Conservation (phyloP, 2,113 vertebrate genomes). For the Calcarius ornatus region DNA sequence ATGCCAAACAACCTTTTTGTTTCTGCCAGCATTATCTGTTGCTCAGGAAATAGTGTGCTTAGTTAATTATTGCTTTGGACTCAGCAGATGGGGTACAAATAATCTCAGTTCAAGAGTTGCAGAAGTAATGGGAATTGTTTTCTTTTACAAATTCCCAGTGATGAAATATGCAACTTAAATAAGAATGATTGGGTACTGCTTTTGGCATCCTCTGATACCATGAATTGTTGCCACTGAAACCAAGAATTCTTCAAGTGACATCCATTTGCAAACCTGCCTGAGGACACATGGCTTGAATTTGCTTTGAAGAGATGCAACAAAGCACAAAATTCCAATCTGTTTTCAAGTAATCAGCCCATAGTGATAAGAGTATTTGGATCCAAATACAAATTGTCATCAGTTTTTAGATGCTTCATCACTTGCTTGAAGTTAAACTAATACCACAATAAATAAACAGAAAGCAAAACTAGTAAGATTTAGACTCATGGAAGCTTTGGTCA, state of each 20-base stretch:
- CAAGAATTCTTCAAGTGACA: constrained; percentile 23
- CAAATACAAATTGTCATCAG: background rate
- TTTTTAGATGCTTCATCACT: background rate
- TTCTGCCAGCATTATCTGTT: background rate
- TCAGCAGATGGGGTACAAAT: background rate
- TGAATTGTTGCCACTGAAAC: background rate
- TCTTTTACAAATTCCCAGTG: background rate
- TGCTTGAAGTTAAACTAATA: background rate
- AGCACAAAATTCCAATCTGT: constrained; percentile 20
- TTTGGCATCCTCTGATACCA: background rate
- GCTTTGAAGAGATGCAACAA: constrained; percentile 16
- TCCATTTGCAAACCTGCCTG: constrained; percentile 23
- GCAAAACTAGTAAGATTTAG: background rate
- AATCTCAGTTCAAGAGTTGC: background rate
- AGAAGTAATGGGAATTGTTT: constrained; percentile 16
- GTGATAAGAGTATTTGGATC: background rate
- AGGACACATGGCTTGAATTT: background rate
- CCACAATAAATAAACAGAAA: background rate
- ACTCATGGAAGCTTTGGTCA: background rate
- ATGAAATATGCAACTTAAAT: background rate
- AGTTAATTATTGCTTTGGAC: constrained; percentile 27
- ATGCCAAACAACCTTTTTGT: background rate
- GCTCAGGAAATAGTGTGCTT: background rate
- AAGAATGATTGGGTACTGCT: background rate
- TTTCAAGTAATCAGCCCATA: background rate